Evolutionary conservation across 2,113 vertebrate genomes (phyloP), one percentile per base, ranked within the genome.

Genomic region (Panthera uncia): DNA sequence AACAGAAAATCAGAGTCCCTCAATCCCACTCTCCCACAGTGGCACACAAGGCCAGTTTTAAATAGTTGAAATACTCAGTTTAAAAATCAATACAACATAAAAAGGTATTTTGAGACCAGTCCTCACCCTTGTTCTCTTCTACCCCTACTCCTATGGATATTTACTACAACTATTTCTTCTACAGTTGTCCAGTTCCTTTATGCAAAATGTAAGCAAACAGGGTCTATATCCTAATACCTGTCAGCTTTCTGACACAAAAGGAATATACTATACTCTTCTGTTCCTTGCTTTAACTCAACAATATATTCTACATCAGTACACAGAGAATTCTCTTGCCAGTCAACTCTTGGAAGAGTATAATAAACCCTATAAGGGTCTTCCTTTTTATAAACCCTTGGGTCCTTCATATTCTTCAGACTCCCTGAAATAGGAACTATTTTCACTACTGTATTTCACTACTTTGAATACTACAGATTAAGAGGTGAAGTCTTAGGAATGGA

Each of bases 151-250:
- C 33, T 69, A 55, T n/a, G 88, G 6, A 23, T 78, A 91, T 78
- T 87, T 55, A 57, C 55, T 81, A 73, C 18, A 25, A 55, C 63
- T 82, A 73, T 68, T 86, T 85, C 27, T 69, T 79, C 11, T 57
- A 38, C 7, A 61, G 21, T n/a, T 63, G 95, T 89, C 55, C 45
- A 83, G 29, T 55, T 90, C 74, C 36, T 89, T 45, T 65, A 61
- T 69, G 48, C 55, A 97, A 76, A 95, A 96, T 66, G 38, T n/a
- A 81, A 94, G 66, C 82, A 92, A 80, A 76, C 4, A 91, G 29
- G 57, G 55, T 65, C 27, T 91, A 48, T 83, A 91, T 79, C 38
- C 55, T 84, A 95, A 80, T 78, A 88, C n/a, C 15, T 9, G 2
- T 78, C 29, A 5, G 25, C 61, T 89, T 96, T 90, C 52, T 95